phyloP scores from a whole-genome alignment of 1,140 invertebrate species.

The Araneus ventricosus region DNA sequence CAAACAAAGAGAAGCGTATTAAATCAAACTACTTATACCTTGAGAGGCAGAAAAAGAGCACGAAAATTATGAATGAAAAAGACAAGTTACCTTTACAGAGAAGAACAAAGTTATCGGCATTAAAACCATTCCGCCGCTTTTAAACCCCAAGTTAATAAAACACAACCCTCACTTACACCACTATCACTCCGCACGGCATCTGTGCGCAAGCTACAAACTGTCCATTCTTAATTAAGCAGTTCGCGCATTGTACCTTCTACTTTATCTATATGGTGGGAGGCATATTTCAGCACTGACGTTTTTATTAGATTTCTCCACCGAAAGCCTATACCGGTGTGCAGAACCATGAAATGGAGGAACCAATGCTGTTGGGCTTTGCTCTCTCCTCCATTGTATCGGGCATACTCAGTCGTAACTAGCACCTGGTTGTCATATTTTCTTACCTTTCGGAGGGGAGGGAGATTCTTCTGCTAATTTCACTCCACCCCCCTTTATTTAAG shows the following conservation, averaged over 20 bases:
- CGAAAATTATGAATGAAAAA: neutral
- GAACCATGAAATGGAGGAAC: conserved; percentile 54
- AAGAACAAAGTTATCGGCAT: neutral
- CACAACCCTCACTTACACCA: neutral
- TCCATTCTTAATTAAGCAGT: conserved; percentile 76
- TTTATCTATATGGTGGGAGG: conserved; percentile 75
- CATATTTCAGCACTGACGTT: conserved; percentile 76
- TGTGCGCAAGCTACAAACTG: conserved; percentile 55
- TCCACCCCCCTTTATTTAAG: neutral
- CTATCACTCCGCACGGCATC: neutral
- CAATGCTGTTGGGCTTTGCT: neutral
- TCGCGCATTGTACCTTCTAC: conserved; percentile 66
- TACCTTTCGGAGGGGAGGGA: neutral
- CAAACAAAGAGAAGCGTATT: too few relatives aligned
- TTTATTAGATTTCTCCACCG: conserved; percentile 73
- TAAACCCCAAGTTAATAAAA: neutral
- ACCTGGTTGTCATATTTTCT: conserved; percentile 74
- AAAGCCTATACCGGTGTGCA: conserved; percentile 52
- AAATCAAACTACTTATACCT: too few relatives aligned
- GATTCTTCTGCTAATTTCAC: conserved; percentile 67
- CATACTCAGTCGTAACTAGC: conserved; percentile 70
- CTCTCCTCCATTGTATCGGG: neutral
- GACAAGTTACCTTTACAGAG: neutral
- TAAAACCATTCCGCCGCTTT: neutral
- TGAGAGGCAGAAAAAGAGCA: too few relatives aligned